Conservation (phyloP, 64 coral and sea anemone genomes). For the Montipora foliosa region DNA sequence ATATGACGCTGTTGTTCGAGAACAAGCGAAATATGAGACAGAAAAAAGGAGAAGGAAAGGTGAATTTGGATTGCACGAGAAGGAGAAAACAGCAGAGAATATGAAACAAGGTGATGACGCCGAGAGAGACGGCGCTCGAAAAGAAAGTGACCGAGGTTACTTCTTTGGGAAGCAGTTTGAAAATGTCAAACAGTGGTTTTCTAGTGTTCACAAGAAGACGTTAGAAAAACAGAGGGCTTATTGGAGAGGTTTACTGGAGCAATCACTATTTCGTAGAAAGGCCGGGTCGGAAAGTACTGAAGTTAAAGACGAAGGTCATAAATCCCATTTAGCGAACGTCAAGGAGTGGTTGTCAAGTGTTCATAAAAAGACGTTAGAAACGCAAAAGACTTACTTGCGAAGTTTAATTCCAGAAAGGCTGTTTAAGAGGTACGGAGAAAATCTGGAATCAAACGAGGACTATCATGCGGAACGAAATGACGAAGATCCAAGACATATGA, state of each 20-base stretch:
- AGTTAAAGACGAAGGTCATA: neutral
- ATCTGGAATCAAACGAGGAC: neutral
- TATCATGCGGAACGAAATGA: neutral
- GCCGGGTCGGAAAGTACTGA: neutral
- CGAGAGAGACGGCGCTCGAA: neutral
- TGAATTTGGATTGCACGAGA: neutral
- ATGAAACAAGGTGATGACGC: neutral
- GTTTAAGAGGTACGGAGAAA: neutral
- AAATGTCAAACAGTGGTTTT: slow-evolving; percentile 16
- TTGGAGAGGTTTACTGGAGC: neutral
- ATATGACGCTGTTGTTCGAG: slow-evolving; percentile 40
- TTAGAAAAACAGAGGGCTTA: neutral
- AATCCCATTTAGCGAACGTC: neutral
- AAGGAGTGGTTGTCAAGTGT: slow-evolving; percentile 19
- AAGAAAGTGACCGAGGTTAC: neutral
- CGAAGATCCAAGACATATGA: neutral
- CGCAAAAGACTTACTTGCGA: neutral
- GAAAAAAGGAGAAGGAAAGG: slow-evolving; percentile 28
- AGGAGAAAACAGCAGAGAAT: neutral
- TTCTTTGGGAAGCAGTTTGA: slow-evolving; percentile 15
- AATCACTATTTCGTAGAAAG: neutral
- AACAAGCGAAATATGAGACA: slow-evolving; percentile 54
- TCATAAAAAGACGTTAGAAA: neutral
- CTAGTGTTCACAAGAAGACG: neutral
- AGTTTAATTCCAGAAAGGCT: neutral